These are phyloP conservation scores for Trileptium ribeirensis DNA, from an alignment of 2,888 invertebrate species.

Conservation along the genomic window DNA sequence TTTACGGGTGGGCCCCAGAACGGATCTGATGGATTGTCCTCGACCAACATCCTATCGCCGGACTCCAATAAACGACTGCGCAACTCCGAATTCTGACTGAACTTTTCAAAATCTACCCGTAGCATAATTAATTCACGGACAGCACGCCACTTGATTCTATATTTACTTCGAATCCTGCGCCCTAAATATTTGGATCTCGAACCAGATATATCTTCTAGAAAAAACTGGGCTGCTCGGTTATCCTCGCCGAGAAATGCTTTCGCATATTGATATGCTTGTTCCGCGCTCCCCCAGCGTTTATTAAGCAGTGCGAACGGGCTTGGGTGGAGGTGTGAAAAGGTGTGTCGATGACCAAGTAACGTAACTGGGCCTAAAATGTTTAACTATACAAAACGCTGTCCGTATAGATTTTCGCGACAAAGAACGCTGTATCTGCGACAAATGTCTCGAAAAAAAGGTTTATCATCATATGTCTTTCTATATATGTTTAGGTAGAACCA, in stretches of 20 bases:
- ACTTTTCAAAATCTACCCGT: background rate
- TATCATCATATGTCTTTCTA: no score
- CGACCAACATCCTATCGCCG: background rate
- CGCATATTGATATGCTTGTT: background rate
- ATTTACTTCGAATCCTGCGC: background rate
- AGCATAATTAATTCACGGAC: background rate
- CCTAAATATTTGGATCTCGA: background rate
- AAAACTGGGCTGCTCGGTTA: background rate
- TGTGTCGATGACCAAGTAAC: background rate
- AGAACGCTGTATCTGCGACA: no score
- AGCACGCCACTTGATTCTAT: background rate
- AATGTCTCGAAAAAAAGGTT: no score
- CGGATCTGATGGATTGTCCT: background rate
- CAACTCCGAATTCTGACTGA: background rate
- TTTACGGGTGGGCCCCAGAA: background rate
- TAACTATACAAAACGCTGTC: background rate
- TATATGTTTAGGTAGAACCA: no score
- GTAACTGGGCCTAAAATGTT: background rate
- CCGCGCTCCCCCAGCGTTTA: background rate
- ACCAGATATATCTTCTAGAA: background rate
- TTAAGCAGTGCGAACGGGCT: background rate
- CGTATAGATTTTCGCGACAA: no score
- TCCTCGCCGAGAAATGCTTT: background rate
- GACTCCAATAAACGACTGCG: background rate
- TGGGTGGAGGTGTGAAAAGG: background rate